Base-by-base conservation (phyloP, 2,888 invertebrate species). In the Epinotia ramella region DNA sequence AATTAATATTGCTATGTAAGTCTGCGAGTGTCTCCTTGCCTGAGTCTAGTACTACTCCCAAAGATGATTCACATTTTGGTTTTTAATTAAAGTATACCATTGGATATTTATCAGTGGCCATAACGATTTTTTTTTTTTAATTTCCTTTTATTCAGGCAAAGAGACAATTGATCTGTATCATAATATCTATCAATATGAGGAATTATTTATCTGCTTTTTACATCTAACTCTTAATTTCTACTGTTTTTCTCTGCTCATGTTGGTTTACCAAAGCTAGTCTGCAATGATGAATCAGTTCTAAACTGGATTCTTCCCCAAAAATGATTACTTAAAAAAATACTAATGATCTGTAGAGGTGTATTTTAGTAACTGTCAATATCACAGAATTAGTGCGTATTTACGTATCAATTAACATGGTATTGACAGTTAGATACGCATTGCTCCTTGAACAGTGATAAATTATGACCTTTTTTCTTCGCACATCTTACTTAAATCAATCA, bases 131-230 rank as follows among this genome's bases (percentile, higher is more conserved):
- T 44, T 66, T 65, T 69, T 70, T 24, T 20, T 67, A 40, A 24
- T 66, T 73, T 57, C 57, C 33, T 46, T 83, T 82, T 81, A 79
- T 81, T 84, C 84, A 85, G 88, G 82, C 82, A 89, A 86, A 88
- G 88, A 86, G 88, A 85, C 87, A 86, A 84, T 85, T 84, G 84
- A 81, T 83, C 81, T 89, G 86, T 89, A 88, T 88, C 78, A 86
- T 88, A 87, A 84, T 88, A 88, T 86, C 84, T 91, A 89, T 88
- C 84, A 86, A 89, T 89, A 88, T 86, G 85, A 89, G 81, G 84
- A 86, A 86, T 88, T 92, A 93, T 92, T 91, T 92, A 92, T 90
- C 88, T 90, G 92, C 93, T 93, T 91, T 89, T 91, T 89, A 86
- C 85, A 84, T 90, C 89, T 91, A 91, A 91, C 91, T 90, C 85